A percentile compares a stretch with the other conserved stretches of the same genome.
Conservation (phyloP, 1,140 invertebrate genomes). For the Bombus confusus region DNA sequence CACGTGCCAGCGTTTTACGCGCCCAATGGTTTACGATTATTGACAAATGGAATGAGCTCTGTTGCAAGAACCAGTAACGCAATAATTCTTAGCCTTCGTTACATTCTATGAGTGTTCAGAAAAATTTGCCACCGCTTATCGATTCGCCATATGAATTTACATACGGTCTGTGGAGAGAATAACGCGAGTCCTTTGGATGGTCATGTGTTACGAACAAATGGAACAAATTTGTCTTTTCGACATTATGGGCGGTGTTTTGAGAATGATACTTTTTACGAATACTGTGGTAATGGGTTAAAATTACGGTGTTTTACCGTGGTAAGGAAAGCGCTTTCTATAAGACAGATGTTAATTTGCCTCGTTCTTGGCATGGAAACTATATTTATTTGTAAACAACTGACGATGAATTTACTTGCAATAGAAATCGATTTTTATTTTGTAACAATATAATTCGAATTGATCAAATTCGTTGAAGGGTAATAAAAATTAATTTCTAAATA, state of each 20-base stretch:
- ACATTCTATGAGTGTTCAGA: constrained; percentile 70
- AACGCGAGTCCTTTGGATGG: too few species aligned
- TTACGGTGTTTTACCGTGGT: not conserved
- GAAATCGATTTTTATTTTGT: too few species aligned
- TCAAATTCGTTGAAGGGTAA: not conserved
- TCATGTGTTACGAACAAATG: not conserved
- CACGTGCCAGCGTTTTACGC: not conserved
- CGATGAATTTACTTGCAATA: too few species aligned
- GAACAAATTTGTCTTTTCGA: not conserved
- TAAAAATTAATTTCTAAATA: not conserved
- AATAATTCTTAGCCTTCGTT: constrained; percentile 76
- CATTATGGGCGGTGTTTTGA: not conserved
- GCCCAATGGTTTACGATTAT: constrained; percentile 21
- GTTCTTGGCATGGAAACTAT: not conserved
- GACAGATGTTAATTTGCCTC: not conserved
- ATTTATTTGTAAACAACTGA: too few species aligned
- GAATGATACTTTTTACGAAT: too few species aligned
- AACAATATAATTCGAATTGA: too few species aligned
- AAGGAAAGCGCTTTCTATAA: too few species aligned
- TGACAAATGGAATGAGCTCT: not conserved
- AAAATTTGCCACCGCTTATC: constrained; percentile 45
- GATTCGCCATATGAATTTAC: constrained; percentile 41
- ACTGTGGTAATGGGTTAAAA: not conserved
- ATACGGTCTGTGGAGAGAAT: not conserved
- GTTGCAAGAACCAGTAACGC: constrained; percentile 51